Base-by-base conservation (phyloP, 2,888 invertebrate genomes). In the Schizaphis graminum region DNA sequence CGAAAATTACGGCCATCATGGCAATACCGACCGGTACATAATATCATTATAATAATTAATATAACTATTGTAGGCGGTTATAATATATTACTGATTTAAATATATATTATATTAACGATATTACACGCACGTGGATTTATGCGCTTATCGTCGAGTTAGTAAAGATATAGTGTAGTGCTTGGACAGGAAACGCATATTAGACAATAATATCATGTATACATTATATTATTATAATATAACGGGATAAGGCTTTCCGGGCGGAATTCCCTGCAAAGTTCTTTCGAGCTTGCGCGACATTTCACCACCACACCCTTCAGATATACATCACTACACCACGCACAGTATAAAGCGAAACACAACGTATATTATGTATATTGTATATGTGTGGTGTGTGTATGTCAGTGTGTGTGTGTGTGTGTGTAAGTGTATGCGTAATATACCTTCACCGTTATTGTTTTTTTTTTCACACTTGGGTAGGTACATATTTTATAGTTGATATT, bases 151-250 rank as follows among this genome's bases (percentile, higher is more conserved):
- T 86, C n/a, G 86, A 86, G 85, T 86, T 61, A 86, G 77, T 77
- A 35, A 53, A 53, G 3, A 35, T 21, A 28, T 44, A 44, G 41
- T 44, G 41, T 44, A 8, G 11, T 47, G 56, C 61, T 86, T 47
- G 91, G 56, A 92, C 91, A 91, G 85, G 44, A 91, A 56, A 85
- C 91, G 91, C 56, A 57, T 35, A 77, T 77, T 77, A 77, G 21
- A 35, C 21, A 21, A 41, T 41, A 77, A 77, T 77, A 35, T 35
- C n/a, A n/a, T n/a, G n/a, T 35, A 77, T n/a, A 67, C n/a, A 67
- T 35, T 10, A 35, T 35, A 77, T 44, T 35, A 77, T 44, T 35
- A 53, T 21, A 53, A 53, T 77, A 77, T 35, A 35, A 77, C 77
- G 35, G 77, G 26, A 49, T 7, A 0, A 89, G 91, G 57, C 24